A percentile compares a stretch with the other conserved stretches of the same genome.
These are phyloP conservation scores for Episyrphus balteatus DNA, from an alignment of 1,140 invertebrate species.

Conservation along the genomic window DNA sequence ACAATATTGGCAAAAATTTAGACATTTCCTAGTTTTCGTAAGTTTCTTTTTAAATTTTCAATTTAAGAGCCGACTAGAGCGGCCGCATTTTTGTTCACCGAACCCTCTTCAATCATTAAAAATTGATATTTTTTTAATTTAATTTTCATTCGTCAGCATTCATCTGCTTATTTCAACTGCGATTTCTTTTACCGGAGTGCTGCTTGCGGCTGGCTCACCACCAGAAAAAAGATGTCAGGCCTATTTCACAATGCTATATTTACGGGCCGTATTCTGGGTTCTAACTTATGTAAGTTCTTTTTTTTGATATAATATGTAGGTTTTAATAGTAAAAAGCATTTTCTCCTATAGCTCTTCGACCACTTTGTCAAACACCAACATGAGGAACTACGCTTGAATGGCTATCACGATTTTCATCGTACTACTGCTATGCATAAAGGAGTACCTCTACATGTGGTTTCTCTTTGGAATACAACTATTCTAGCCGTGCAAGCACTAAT, in stretches of 20 bases:
- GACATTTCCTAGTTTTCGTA: no score
- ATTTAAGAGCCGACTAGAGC: no score
- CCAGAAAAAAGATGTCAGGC: conserved; percentile 47
- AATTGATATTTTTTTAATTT: no score
- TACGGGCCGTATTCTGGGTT: conserved; percentile 50
- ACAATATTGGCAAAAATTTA: no score
- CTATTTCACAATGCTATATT: conserved; percentile 54
- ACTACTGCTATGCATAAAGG: conserved; percentile 46
- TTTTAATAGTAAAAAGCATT: conserved; percentile 3
- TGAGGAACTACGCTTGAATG: conserved; percentile 45
- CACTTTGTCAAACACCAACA: conserved; percentile 46
- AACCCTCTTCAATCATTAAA: no score
- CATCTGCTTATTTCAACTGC: conserved; percentile 41
- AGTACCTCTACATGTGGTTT: conserved; percentile 49
- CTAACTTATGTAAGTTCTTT: conserved; percentile 42
- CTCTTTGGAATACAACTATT: conserved; percentile 49
- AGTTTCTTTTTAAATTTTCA: no score
- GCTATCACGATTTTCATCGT: conserved; percentile 56
- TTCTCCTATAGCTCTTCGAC: conserved; percentile 41
- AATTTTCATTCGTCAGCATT: conserved; percentile 20
- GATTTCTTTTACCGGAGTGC: conserved; percentile 47
- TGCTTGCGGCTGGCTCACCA: conserved; percentile 43
- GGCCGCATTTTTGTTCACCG: no score
- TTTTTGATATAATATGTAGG: not conserved
- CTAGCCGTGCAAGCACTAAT: conserved; percentile 47